Evolutionary conservation across 2,888 invertebrate genomes (phyloP).

Genomic region (Frankliniella intonsa): DNA sequence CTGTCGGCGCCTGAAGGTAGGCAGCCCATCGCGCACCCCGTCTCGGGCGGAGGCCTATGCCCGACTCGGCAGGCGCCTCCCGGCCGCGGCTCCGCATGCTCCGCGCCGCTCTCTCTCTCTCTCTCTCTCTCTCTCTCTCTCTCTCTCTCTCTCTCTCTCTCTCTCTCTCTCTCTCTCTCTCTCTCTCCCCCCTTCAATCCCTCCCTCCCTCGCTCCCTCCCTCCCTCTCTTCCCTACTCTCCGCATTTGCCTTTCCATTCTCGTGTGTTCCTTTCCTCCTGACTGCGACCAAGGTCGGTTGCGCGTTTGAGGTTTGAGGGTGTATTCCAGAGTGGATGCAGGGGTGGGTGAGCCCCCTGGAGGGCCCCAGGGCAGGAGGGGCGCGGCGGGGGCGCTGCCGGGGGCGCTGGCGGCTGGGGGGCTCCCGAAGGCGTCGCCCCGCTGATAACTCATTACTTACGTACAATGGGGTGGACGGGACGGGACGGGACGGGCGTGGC

Average conservation of each 20-base stretch:
- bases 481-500: background rate
- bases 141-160: slow-evolving; percentile 27
- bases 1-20: slow-evolving; percentile 39
- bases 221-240: slow-evolving; percentile 28
- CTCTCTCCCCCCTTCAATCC: slow-evolving; percentile 28
- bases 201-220: slow-evolving; percentile 33
- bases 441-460: slow-evolving; percentile 18
- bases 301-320: background rate
- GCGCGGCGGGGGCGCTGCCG: background rate
- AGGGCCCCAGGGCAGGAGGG: background rate
- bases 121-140: background rate
- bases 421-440: background rate
- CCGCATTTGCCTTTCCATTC: background rate
- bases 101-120: background rate
- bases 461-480: slow-evolving; percentile 35
- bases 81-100: background rate
- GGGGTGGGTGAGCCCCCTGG: background rate
- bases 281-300: slow-evolving; percentile 26
- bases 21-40: slow-evolving; percentile 37
- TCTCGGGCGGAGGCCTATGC: slow-evolving; percentile 34
- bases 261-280: slow-evolving; percentile 3
- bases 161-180: slow-evolving; percentile 31
- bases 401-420: slow-evolving; percentile 34
- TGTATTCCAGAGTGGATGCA: background rate
- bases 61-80: background rate